phyloP scores from a whole-genome alignment of 2,113 vertebrate species.

The Takifugu bimaculatus region DNA sequence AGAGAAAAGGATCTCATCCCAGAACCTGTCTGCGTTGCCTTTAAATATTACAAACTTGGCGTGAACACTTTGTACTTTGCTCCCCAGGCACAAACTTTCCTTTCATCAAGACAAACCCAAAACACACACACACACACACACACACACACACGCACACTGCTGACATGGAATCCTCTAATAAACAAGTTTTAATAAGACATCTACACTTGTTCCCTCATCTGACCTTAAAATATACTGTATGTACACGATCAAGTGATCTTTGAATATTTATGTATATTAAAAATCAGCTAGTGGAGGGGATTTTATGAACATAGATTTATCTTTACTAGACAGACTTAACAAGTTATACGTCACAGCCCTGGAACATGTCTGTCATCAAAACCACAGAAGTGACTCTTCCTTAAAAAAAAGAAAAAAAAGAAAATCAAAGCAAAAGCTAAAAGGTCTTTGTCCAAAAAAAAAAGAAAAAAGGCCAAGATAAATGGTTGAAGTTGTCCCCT shows the following conservation, averaged over 20 bases:
- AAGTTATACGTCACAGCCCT: constrained; percentile 21
- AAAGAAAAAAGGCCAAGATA: too few species aligned
- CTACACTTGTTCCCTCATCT: constrained; percentile 32
- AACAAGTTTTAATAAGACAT: constrained; percentile 22
- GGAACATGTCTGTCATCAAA: constrained; percentile 35
- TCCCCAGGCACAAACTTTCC: constrained; percentile 45
- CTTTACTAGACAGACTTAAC: background rate
- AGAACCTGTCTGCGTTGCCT: constrained; percentile 78
- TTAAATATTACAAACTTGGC: constrained; percentile 80
- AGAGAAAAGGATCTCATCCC: constrained; percentile 70
- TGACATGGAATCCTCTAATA: constrained; percentile 1
- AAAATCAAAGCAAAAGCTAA: constrained; percentile 39
- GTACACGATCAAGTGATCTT: constrained; percentile 11
- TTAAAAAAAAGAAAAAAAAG: constrained; percentile 49
- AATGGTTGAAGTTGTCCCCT: too few species aligned
- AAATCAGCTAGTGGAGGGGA: background rate
- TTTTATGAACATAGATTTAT: constrained; percentile 1
- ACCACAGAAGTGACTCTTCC: constrained; percentile 29
- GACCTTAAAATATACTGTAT: constrained; percentile 32
- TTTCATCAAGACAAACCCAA: constrained; percentile 55
- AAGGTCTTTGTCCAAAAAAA: constrained; percentile 11
- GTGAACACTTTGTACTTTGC: constrained; percentile 63
- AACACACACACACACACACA: constrained; percentile 7
- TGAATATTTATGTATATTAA: background rate
- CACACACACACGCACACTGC: background rate